Evolutionary conservation across 2,113 vertebrate species (phyloP), one percentile per base, ranked within the genome.

Genomic region (Protobothrops mucrosquamatus): DNA sequence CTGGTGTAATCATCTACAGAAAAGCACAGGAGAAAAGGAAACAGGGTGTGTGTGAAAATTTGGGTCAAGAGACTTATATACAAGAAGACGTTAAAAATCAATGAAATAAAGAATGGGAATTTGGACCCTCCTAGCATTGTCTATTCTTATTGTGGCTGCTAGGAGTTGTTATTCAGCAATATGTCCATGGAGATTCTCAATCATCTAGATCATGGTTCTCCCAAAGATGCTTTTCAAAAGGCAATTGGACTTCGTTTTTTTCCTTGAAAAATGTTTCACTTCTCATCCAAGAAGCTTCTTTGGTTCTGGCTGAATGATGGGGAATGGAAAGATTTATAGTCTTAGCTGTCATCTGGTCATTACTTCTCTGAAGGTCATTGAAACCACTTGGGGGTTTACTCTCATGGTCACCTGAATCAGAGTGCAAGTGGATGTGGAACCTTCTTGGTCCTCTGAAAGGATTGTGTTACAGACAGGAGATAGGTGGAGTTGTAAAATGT

Each of bases 1-100:
- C 98, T 99, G 96, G 98, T 99, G 95, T 99, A 98, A 97, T 99
- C 98, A 95, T 98, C 98, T 99, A 88, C 91, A 93, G 87, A 90
- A 87, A 92, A n/a, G 94, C 59, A 88, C 34, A 85, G 91, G 93
- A 57, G 61, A 93, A 92, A 92, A n/a, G 43, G 74, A 90, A 90
- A 94, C 24, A 4, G 43, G 26, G 87, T 93, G 51, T 0, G 0
- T 18, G 7, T 24, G 5, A 26, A 64, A 20, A 26, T 52, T 34
- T 29, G 87, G 43, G 15, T 20, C 54, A 89, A 55, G 6, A 14
- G 51, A 89, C 2, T 26, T 43, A 18, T 20, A 1, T 20, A 15
- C n/a, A 39, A 64, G 81, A 26, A 29, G 24, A 34, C 87, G 26
- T 10, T 87, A 57, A 87, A 51, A 34, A 43, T 3, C 6, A 88